Evolutionary conservation across 2,797 vertebrate species (phyloP), one percentile per base, ranked within the genome.

Genomic region (Brachyalestes nurse): DNA sequence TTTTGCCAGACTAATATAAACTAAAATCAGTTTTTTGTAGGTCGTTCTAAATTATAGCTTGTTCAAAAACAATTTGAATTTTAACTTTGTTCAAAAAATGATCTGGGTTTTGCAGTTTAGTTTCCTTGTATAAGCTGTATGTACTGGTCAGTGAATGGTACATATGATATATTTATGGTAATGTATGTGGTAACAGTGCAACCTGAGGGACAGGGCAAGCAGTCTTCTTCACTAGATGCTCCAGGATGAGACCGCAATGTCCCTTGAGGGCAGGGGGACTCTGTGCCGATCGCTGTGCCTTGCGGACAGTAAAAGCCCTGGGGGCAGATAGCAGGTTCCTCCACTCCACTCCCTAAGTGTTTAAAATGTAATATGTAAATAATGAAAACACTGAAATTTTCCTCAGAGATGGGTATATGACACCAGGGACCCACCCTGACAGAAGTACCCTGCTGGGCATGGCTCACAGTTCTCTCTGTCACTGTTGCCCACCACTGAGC

Each of bases 371-470:
- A 47, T 34, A 3, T 51, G 2, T 45, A 76, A 69, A 45, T 49
- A 77, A 34, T 23, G 8, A 34, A 17, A 71, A 55, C 5, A 57
- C 23, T 51, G 40, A 57, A 7, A 16, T 55, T 23, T n/a, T 42
- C 2, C 19, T 17, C 2, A 19, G 19, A 19, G 12, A 72, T 1
- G 60, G 10, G 34, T 49, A 17, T 1, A 77, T 42, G 25, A 40
- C 21, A 71, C 74, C 60, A 72, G 14, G 25, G 51, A 78, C 77
- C 28, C 74, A 95, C 94, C 93, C 85, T 86, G 83, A 85, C 97
- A 98, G 90, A 95, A 95, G 69, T 90, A 93, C 65, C 97, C 97
- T 83, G 93, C 80, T 4, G 92, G 89, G 23, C 97, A 98, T 40
- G 80, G 86, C 58, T 91, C 93, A 86, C 97, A 99, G 82, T 96